A percentile compares a stretch with the other conserved stretches of the same genome.
Evolutionary conservation across 35 echinoderm and acorn worm species (phyloP).

Genomic region (Hemicentrotus pulcherrimus): DNA sequence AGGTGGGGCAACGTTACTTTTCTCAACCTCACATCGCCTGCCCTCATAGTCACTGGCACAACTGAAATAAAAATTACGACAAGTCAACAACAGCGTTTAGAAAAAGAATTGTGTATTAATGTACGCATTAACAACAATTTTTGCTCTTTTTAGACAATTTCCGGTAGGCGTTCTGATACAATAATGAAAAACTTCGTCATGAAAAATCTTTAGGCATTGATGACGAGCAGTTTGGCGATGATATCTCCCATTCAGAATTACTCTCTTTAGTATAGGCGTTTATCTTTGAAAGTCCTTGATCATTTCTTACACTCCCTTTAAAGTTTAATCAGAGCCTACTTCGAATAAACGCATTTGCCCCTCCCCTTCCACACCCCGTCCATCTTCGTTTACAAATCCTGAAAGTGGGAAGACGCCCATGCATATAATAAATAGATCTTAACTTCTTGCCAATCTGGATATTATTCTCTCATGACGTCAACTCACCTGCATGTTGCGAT

Average conservation of each 20-base stretch:
- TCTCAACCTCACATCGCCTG: not conserved
- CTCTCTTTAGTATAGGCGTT: not conserved
- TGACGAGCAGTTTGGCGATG: not conserved
- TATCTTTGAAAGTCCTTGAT: not conserved
- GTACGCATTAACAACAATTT: not conserved
- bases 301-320: too few relatives aligned
- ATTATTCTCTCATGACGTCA: not conserved
- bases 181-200: not conserved
- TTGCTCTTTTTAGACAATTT: not conserved
- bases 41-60: not conserved
- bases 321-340: too few relatives aligned
- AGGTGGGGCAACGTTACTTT: not conserved
- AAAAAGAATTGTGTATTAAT: not conserved
- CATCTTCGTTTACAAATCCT: too few relatives aligned
- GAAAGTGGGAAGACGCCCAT: too few relatives aligned
- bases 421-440: too few relatives aligned
- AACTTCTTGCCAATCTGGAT: too few relatives aligned
- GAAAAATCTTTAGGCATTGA: not conserved
- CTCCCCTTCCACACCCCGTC: too few relatives aligned
- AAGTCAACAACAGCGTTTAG: not conserved
- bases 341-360: too few relatives aligned
- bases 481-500: slow-evolving; percentile 41
- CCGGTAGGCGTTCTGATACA: not conserved
- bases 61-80: not conserved
- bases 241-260: too few relatives aligned